phyloP scores from a whole-genome alignment of 2,113 vertebrate species.

The Grus americana region DNA sequence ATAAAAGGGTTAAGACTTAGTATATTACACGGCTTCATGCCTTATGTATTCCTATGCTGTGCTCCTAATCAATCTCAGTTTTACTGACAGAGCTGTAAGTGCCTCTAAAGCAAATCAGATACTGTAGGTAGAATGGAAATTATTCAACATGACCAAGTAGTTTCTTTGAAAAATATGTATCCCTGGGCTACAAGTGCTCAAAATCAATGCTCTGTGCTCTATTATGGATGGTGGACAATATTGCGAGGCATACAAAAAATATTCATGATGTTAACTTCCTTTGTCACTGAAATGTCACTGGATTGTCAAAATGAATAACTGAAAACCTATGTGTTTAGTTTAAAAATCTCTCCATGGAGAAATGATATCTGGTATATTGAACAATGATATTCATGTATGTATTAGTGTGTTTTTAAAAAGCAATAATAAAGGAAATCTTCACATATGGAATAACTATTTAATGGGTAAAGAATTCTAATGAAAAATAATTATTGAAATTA shows the following conservation, averaged over 20 bases:
- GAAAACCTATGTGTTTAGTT: background rate
- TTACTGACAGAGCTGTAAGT: constrained; percentile 35
- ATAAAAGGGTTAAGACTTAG: constrained; percentile 5
- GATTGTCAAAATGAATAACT: constrained; percentile 19
- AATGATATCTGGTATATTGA: background rate
- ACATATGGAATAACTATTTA: background rate
- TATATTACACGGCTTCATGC: background rate
- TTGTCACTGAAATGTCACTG: constrained; percentile 29
- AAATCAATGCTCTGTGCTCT: constrained; percentile 21
- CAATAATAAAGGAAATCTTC: background rate
- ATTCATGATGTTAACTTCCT: constrained; percentile 21
- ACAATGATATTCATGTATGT: background rate
- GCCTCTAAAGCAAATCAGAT: constrained; percentile 52
- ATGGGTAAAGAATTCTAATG: background rate
- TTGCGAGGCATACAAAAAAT: background rate
- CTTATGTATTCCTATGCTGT: constrained; percentile 2
- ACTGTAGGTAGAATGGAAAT: constrained; percentile 21
- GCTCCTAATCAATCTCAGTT: constrained; percentile 42
- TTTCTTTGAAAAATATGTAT: constrained; percentile 53
- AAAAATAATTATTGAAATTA: background rate
- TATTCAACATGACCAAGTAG: background rate
- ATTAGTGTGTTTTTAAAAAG: background rate
- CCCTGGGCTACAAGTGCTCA: background rate
- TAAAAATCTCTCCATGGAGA: background rate
- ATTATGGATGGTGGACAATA: background rate